Evolutionary conservation across 2,113 vertebrate genomes (phyloP), one percentile per base, ranked within the genome.

Genomic region (Steatornis caripensis): DNA sequence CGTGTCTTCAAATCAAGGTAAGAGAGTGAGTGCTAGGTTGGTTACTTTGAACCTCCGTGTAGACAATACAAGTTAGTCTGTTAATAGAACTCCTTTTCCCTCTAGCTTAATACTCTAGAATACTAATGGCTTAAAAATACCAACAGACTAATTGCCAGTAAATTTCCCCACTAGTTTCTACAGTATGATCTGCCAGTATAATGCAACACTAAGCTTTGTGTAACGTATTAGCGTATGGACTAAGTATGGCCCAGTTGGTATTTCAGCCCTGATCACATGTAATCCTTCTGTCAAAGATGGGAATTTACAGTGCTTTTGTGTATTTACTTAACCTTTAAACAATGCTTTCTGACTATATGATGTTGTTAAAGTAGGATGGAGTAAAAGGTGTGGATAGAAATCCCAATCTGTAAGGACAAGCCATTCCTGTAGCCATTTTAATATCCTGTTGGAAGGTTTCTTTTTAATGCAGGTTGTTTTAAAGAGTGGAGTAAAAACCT

Each of bases 1-100:
- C 0, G 97, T 98, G 71, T 95, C 98, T 54, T 97, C 98, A 49
- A 97, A 98, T 57, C 99, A 99, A 90, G 98, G 99, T 99, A 98
- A 98, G 98, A 95, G 84, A 39, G 18, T 54, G 64, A 49, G 29
- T 4, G 43, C 66, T 43, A 10, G 65, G 55, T 29, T 66, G 54
- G 24, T 65, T 72, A 62, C 53, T 46, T 51, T 34, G 84, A 62
- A 78, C 57, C 37, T 87, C 79, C 77, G 41, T 10, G 0, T 61
- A 88, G 85, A 26, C 2, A 14, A 5, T 41, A 45, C 26, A 23
- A 85, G 57, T 72, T 82, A 95, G 80, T 43, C 24, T 92, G 75
- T 83, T 66, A 22, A 39, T 86, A 89, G 87, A 90, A 34, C 26
- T 69, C 77, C 72, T 88, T 78, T 84, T 65, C 72, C 83, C 57